A percentile compares a stretch with the other conserved stretches of the same genome.
Evolutionary conservation across 2,888 invertebrate species (phyloP).

Genomic region (Tipula lateralis): DNA sequence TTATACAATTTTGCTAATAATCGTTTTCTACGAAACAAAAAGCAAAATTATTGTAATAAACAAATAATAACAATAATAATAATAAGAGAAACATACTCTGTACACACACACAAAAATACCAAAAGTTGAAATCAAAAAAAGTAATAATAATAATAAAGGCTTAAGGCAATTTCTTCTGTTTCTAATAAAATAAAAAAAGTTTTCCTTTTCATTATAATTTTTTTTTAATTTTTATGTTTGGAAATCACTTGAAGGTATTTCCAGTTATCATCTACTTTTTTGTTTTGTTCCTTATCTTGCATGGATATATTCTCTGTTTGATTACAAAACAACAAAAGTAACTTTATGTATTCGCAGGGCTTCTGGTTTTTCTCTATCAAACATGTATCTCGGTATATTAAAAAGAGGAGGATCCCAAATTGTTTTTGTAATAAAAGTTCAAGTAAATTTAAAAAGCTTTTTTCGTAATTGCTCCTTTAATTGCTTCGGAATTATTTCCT

Average conservation of each 20-base stretch:
- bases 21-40: not conserved
- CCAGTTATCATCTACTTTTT: constrained; percentile 7
- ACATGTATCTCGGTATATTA: not conserved
- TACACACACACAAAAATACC: not conserved
- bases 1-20: not conserved
- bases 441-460: not conserved
- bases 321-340: not conserved
- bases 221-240: constrained; percentile 26
- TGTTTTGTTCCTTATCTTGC: not conserved
- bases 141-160: not conserved
- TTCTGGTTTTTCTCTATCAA: constrained; percentile 14
- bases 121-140: constrained; percentile 20
- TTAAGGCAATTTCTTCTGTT: not conserved
- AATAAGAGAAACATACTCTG: not conserved
- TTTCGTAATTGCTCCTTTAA: not conserved
- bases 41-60: not conserved
- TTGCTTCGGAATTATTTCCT: not conserved
- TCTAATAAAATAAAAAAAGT: constrained; percentile 28
- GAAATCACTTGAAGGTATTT: constrained; percentile 27
- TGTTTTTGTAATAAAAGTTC: not conserved
- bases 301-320: not conserved
- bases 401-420: not conserved
- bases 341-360: not conserved
- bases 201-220: constrained; percentile 24
- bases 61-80: not conserved